A percentile compares a stretch with the other conserved stretches of the same genome.
Evolutionary conservation across 2,113 vertebrate genomes (phyloP).

Genomic region (Taxidea taxus): DNA sequence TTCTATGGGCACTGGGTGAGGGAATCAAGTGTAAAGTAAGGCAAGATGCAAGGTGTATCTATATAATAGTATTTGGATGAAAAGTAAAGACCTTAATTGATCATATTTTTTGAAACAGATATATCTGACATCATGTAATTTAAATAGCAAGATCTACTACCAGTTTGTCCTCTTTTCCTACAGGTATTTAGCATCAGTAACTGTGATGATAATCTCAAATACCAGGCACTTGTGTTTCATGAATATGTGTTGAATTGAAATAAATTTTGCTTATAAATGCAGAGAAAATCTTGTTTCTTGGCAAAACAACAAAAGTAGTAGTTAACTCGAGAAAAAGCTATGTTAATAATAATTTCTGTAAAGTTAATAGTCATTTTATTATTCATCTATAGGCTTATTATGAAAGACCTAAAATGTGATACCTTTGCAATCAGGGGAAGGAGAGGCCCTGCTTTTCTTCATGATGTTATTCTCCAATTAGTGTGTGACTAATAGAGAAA

Average conservation of each 20-base stretch:
- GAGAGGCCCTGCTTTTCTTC: conserved; percentile 47
- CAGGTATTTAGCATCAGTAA: not conserved
- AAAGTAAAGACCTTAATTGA: not conserved
- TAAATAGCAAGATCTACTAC: not conserved
- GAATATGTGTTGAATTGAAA: conserved; percentile 27
- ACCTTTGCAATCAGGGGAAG: conserved; percentile 48
- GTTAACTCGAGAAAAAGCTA: conserved; percentile 32
- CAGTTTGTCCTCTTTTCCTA: not conserved
- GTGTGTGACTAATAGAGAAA: conserved; percentile 53
- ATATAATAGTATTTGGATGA: not conserved
- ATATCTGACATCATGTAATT: not conserved
- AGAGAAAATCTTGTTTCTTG: conserved; percentile 1
- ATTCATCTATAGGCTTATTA: not conserved
- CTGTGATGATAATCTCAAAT: conserved; percentile 3
- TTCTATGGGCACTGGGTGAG: not conserved
- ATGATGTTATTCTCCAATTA: conserved; percentile 58
- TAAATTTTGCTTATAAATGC: conserved; percentile 32
- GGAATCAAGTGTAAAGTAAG: not conserved
- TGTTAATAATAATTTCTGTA: conserved; percentile 38
- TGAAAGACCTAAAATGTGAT: conserved; percentile 15
- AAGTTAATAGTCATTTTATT: not conserved
- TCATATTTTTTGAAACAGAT: not conserved
- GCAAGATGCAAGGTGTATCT: not conserved
- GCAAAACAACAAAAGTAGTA: conserved; percentile 17
- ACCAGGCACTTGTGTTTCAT: not conserved